phyloP scores from a whole-genome alignment of 2,888 invertebrate genomes.

The Chromoteleia sp. region DNA sequence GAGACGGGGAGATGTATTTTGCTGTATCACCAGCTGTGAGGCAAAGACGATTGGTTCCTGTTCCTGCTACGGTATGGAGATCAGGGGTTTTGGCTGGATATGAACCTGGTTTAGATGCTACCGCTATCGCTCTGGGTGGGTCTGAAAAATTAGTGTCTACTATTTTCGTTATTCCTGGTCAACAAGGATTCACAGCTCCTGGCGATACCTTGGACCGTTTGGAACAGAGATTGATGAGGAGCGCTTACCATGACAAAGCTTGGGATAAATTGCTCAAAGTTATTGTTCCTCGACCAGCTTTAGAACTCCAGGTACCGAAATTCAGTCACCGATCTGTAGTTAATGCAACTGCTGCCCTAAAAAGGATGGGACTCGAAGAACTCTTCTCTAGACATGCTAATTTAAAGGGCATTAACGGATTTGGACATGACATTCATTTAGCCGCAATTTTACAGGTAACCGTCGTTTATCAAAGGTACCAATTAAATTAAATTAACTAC shows the following conservation, averaged over 20 bases:
- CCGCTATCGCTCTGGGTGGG: constrained; percentile 91
- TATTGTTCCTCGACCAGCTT: constrained; percentile 90
- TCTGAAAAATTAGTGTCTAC: constrained; percentile 90
- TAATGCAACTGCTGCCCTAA: constrained; percentile 91
- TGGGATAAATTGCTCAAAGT: constrained; percentile 91
- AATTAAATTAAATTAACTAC: too few relatives aligned
- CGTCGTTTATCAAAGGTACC: too few relatives aligned
- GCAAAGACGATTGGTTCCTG: constrained; percentile 92
- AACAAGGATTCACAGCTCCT: constrained; percentile 92
- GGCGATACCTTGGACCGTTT: constrained; percentile 91
- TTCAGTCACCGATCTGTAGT: constrained; percentile 93
- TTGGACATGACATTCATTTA: constrained; percentile 91
- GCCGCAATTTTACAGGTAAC: constrained; percentile 91
- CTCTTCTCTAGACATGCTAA: constrained; percentile 92
- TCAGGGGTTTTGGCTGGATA: constrained; percentile 93
- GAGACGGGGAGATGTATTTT: constrained; percentile 95
- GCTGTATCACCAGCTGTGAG: constrained; percentile 92
- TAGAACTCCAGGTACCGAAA: constrained; percentile 93
- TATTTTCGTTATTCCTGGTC: constrained; percentile 93
- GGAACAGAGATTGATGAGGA: constrained; percentile 89
- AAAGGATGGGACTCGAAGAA: constrained; percentile 92
- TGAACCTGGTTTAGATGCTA: constrained; percentile 93
- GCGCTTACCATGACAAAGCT: constrained; percentile 88
- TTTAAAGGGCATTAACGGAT: constrained; percentile 92
- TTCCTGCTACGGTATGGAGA: constrained; percentile 93